These are phyloP conservation scores for Corythornis vintsioides DNA, from an alignment of 2,113 vertebrate genomes.

Conservation along the genomic window DNA sequence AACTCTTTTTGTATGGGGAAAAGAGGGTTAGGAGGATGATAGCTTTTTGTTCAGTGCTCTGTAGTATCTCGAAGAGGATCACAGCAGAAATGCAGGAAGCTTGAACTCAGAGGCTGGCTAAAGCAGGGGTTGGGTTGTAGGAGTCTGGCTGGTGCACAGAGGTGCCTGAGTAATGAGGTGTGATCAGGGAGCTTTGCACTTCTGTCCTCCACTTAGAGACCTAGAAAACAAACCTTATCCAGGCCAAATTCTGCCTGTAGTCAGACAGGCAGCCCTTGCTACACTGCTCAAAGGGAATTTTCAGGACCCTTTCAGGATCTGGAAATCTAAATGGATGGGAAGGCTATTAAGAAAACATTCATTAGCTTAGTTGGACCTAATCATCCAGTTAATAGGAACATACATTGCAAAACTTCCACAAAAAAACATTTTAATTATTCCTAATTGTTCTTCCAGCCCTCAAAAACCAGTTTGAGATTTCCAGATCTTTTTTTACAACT, in stretches of 20 bases:
- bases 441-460: conserved; percentile 36
- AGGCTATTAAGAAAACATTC: conserved; percentile 25
- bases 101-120: not conserved
- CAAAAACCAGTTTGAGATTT: conserved; percentile 27
- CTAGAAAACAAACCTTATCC: not conserved
- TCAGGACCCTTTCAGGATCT: not conserved
- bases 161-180: not conserved
- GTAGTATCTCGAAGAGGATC: not conserved
- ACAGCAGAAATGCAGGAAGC: not conserved
- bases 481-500: not conserved
- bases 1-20: not conserved
- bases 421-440: conserved; percentile 53
- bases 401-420: conserved; percentile 27
- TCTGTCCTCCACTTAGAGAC: accelerated
- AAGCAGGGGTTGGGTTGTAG: not conserved
- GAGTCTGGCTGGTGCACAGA: not conserved
- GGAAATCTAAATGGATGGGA: not conserved
- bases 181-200: not conserved
- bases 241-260: not conserved
- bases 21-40: accelerated
- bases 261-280: not conserved
- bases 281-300: not conserved
- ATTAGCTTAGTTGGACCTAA: conserved; percentile 42
- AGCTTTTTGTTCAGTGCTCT: not conserved
- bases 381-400: not conserved